Base-by-base conservation (phyloP, 2,888 invertebrate species). In the Thelaira solivaga region DNA sequence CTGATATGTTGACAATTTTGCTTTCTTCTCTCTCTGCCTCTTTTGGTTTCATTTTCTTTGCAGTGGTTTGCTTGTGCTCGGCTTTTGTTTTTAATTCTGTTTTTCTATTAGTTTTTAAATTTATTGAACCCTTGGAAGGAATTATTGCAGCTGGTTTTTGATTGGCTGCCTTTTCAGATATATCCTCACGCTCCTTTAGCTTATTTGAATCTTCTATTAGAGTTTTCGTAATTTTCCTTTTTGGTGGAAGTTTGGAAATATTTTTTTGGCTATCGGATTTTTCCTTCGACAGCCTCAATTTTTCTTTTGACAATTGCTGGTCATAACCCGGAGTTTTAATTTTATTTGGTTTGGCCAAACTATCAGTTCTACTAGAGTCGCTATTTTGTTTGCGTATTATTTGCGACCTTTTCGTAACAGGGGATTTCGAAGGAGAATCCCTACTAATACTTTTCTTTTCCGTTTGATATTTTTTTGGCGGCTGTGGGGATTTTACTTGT, bases 221-320 rank as follows among this genome's bases (percentile, higher is more conserved):
- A 8, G n/a, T 5, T 26, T 43, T 59, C n/a, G 6, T 10, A 8
- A 31, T 31, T 26, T 55, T 53, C 4, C 73, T 81, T 67, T 81
- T 65, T 82, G 29, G 26, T 34, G 61, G 13, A 6, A 43, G 1
- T 43, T 75, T 80, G 7, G 39, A 8, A 4, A 16, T 16, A 13
- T 26, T 2, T 29, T 43, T 49, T 47, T 53, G 72, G 41, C 57
- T 68, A 18, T 45, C 64, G 11, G 51, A 10, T n/a, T 68, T 76
- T 3, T 57, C 47, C 2, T 39, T 16, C 0, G 18, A 4, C 1
- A 43, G 0, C n/a, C 5, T 11, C 5, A 29, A 7, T 68, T 82
- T 82, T 59, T 86, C 85, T 51, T 82, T 84, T 34, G 85, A 83
- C 77, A 69, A 67, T 76, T 84, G 84, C 79, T 82, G 82, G n/a